phyloP scores from a whole-genome alignment of 2,113 vertebrate genomes.

The Microtus montanus region DNA sequence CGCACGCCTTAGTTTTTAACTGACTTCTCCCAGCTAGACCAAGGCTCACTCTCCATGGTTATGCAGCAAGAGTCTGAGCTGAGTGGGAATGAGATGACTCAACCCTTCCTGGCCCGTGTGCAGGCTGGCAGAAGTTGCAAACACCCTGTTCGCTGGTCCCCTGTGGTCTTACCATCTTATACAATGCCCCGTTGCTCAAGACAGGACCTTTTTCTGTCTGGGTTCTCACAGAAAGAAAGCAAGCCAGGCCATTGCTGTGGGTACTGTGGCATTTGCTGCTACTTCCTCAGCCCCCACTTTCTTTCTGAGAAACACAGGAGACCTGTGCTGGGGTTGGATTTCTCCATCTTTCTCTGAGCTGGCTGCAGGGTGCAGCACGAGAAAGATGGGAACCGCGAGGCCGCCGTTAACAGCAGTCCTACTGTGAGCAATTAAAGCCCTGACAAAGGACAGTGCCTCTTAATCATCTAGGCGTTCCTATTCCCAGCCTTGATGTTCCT shows the following conservation, averaged over 20 bases:
- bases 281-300: neutral
- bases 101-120: no score
- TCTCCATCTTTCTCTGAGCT: neutral
- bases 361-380: neutral
- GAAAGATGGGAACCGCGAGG: neutral
- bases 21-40: neutral
- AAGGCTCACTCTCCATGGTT: fast-evolving
- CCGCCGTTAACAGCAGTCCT: constrained; percentile 47
- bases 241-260: fast-evolving
- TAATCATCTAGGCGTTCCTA: neutral
- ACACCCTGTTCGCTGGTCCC: neutral
- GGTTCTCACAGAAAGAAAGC: neutral
- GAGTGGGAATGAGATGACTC: neutral
- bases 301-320: neutral
- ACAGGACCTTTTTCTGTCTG: neutral
- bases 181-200: neutral
- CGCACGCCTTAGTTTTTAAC: neutral
- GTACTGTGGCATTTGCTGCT: fast-evolving
- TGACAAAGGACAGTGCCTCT: neutral
- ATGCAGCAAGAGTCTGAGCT: neutral
- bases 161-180: neutral
- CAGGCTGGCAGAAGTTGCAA: no score
- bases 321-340: neutral
- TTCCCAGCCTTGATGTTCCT: neutral
- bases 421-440: constrained; percentile 59